Conservation (phyloP, 2,113 vertebrate genomes). For the Alaudala cheleensis region DNA sequence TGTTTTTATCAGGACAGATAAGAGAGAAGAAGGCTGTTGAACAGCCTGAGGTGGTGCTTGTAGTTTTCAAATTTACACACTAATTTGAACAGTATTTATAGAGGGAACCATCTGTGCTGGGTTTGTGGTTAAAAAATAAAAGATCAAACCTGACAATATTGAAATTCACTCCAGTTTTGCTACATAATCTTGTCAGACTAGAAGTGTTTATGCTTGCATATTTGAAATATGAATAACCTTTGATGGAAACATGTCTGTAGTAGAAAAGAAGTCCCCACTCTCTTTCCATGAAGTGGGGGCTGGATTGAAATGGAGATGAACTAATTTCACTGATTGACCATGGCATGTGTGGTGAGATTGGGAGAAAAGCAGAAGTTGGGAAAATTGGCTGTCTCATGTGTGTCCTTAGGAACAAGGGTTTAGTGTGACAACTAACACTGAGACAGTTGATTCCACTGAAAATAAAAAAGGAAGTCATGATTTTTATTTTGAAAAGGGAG, state of each 20-base stretch:
- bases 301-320: not conserved
- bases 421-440: not conserved
- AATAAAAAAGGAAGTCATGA: not conserved
- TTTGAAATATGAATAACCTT: not conserved
- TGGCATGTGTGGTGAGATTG: not conserved
- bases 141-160: not conserved
- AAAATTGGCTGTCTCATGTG: rapidly evolving
- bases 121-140: constrained; percentile 14
- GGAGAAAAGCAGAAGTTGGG: not conserved
- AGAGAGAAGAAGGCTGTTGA: not conserved
- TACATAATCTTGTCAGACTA: not conserved
- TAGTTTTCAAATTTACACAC: constrained; percentile 32
- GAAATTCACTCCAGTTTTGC: not conserved
- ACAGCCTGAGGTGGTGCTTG: not conserved
- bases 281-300: not conserved
- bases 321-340: not conserved
- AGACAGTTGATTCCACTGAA: not conserved
- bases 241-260: not conserved
- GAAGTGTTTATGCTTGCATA: not conserved
- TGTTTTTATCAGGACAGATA: constrained; percentile 30
- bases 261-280: not conserved
- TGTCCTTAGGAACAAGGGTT: not conserved
- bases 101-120: not conserved
- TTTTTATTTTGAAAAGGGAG: not conserved
- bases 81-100: not conserved